Percentiles rank a stretch among this genome's conserved stretches.
Evolutionary conservation across 2,888 invertebrate genomes (phyloP).

Genomic region (Lasioglossum malachurum): DNA sequence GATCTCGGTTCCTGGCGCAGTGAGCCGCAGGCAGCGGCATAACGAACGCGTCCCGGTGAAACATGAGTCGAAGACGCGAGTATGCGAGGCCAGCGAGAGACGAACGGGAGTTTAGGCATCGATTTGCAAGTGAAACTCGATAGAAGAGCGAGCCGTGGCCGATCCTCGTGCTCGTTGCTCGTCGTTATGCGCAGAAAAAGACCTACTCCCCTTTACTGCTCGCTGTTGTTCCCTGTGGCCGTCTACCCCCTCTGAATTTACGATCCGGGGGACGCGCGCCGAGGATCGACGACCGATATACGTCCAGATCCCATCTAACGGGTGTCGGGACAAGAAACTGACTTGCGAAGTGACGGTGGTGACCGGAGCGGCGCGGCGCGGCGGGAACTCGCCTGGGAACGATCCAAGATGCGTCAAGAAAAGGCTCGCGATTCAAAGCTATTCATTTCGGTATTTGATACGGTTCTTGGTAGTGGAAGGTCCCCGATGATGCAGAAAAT

Average conservation of each 20-base stretch:
- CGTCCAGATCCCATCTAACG: slow-evolving; percentile 74
- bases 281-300: slow-evolving; percentile 77
- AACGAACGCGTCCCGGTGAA: slow-evolving; percentile 81
- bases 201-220: slow-evolving; percentile 36
- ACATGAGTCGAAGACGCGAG: slow-evolving; percentile 71
- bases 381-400: background rate
- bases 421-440: background rate
- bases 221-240: background rate
- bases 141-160: slow-evolving; percentile 48
- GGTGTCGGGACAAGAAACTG: slow-evolving; percentile 71
- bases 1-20: slow-evolving; percentile 1
- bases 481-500: background rate
- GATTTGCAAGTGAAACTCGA: slow-evolving; percentile 82
- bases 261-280: slow-evolving; percentile 71
- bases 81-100: slow-evolving; percentile 45
- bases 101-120: slow-evolving; percentile 77
- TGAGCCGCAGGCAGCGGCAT: slow-evolving; percentile 69
- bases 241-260: slow-evolving; percentile 76
- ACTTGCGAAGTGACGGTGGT: slow-evolving; percentile 60
- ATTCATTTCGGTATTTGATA: background rate
- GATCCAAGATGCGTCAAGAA: background rate
- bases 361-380: slow-evolving; percentile 15
- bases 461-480: background rate
- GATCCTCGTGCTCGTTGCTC: slow-evolving; percentile 33
- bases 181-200: slow-evolving; percentile 63